Conservation (phyloP, 1,140 invertebrate genomes). For the Musca vetustissima region DNA sequence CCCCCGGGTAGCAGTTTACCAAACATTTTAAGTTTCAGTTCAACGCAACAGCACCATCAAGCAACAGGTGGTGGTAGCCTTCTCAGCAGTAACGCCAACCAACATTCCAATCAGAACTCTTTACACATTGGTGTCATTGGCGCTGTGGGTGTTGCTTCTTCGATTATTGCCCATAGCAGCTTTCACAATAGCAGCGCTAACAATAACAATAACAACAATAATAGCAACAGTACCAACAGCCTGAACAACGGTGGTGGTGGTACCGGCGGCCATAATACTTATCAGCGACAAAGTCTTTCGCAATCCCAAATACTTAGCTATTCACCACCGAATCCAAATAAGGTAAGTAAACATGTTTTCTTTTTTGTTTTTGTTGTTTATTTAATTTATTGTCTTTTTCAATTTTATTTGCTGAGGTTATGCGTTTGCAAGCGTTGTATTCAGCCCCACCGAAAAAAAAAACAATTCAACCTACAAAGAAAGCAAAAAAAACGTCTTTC, state of each 20-base stretch:
- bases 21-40: background rate
- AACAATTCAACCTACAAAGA: no score
- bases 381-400: background rate
- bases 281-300: constrained; percentile 18
- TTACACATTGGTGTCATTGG: constrained; percentile 2
- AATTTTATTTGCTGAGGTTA: background rate
- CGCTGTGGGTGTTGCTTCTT: background rate
- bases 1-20: constrained; percentile 1
- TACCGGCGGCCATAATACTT: constrained; percentile 10
- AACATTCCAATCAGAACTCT: constrained; percentile 13
- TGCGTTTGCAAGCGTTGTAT: background rate
- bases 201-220: background rate
- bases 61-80: constrained; percentile 9
- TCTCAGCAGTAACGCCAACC: no score
- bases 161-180: background rate
- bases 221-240: background rate
- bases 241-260: background rate
- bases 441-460: no score
- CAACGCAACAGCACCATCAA: background rate
- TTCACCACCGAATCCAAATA: constrained; percentile 17
- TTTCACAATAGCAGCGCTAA: background rate
- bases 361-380: background rate
- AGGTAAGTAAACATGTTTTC: constrained; percentile 15
- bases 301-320: constrained; percentile 15
- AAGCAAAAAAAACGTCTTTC: no score